Conservation (phyloP, 1,140 invertebrate genomes). For the Ectropis grisescens region DNA sequence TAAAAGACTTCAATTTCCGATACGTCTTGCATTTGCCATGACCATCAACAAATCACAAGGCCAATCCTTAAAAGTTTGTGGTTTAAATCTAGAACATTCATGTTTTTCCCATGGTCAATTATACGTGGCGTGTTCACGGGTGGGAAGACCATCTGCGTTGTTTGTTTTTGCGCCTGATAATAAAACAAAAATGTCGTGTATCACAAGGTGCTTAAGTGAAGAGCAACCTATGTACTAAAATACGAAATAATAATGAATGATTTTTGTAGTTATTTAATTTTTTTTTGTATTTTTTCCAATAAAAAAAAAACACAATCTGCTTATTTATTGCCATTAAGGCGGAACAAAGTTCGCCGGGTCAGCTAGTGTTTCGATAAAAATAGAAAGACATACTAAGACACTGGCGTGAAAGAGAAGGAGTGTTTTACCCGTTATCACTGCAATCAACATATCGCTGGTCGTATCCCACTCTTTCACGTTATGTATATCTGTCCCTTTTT, state of each 20-base stretch:
- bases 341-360: constrained; percentile 21
- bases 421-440: no score
- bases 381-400: no score
- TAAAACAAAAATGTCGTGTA: constrained; percentile 30
- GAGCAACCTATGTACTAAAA: constrained; percentile 11
- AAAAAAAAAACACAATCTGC: no score
- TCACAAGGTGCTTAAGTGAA: constrained; percentile 18
- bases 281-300: constrained; percentile 4
- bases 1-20: constrained; percentile 14
- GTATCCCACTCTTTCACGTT: no score
- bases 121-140: constrained; percentile 43
- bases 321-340: constrained; percentile 15
- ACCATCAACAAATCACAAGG: constrained; percentile 72
- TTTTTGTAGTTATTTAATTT: constrained; percentile 3
- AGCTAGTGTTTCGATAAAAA: no score
- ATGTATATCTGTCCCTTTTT: no score
- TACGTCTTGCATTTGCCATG: constrained; percentile 50
- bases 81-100: constrained; percentile 20
- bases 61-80: constrained; percentile 38
- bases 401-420: no score
- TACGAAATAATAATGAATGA: constrained; percentile 7
- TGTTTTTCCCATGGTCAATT: constrained; percentile 61
- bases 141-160: constrained; percentile 39
- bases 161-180: constrained; percentile 30
- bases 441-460: no score